A percentile compares a stretch with the other conserved stretches of the same genome.
Evolutionary conservation across 2,888 invertebrate species (phyloP).

Genomic region (Chironomus tentans): DNA sequence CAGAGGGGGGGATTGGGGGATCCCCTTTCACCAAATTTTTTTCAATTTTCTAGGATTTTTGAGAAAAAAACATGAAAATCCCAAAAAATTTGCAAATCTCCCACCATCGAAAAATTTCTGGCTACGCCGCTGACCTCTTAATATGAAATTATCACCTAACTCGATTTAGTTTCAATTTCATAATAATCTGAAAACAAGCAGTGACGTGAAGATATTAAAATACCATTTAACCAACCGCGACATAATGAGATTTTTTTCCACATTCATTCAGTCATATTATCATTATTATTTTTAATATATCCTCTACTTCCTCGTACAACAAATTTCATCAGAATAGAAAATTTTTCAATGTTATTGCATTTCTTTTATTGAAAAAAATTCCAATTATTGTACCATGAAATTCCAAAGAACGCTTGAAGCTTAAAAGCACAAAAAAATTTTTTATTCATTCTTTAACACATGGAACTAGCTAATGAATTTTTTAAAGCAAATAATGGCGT

Average conservation of each 20-base stretch:
- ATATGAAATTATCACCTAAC: no score
- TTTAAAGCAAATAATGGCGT: constrained; percentile 2
- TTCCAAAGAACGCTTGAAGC: neutral
- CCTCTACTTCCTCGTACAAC: no score
- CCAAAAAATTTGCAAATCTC: no score
- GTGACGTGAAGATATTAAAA: neutral
- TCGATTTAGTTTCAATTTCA: neutral
- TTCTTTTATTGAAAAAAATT: no score
- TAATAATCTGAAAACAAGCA: neutral
- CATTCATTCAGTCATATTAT: neutral
- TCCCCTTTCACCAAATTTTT: no score
- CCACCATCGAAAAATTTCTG: no score
- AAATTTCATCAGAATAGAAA: neutral
- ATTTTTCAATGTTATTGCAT: neutral
- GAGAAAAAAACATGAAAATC: no score
- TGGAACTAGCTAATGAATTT: neutral
- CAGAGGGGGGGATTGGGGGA: no score
- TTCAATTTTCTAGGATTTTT: no score
- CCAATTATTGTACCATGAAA: neutral
- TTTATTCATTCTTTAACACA: neutral
- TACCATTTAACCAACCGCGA: constrained; percentile 1
- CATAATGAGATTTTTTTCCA: neutral
- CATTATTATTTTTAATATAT: neutral
- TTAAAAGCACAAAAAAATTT: no score
- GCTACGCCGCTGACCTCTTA: no score